phyloP scores from a whole-genome alignment of 2,113 vertebrate species.

The Caranx melampygus region DNA sequence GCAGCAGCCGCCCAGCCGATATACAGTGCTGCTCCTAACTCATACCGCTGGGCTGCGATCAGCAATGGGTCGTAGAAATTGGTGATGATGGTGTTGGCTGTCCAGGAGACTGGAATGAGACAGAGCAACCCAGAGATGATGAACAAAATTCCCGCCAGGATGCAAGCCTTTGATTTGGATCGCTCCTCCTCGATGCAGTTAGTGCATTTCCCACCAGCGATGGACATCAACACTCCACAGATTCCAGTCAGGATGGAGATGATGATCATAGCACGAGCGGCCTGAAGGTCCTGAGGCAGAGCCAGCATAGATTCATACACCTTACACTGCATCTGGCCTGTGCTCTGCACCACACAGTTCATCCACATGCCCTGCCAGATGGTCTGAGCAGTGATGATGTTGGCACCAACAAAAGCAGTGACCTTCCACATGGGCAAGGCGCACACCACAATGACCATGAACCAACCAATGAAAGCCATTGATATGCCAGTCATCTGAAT shows the following conservation, averaged over 20 bases:
- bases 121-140: constrained; percentile 76
- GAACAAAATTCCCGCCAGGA: constrained; percentile 77
- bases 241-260: constrained; percentile 88
- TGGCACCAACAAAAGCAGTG: constrained; percentile 80
- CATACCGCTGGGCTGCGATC: constrained; percentile 67
- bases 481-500: constrained; percentile 78
- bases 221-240: constrained; percentile 85
- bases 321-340: constrained; percentile 86
- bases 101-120: constrained; percentile 88
- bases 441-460: constrained; percentile 77
- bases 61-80: constrained; percentile 88
- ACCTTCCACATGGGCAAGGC: constrained; percentile 85
- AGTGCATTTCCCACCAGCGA: constrained; percentile 94
- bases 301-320: constrained; percentile 84
- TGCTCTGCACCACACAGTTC: constrained; percentile 89
- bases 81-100: constrained; percentile 87
- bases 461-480: constrained; percentile 76
- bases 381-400: constrained; percentile 83
- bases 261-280: constrained; percentile 90
- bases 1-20: constrained; percentile 90
- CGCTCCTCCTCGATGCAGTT: constrained; percentile 89
- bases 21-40: constrained; percentile 89
- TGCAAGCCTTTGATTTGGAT: constrained; percentile 84
- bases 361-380: constrained; percentile 88
- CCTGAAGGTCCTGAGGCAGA: constrained; percentile 88